Base-by-base conservation (phyloP, 35 echinoderm and acorn worm genomes). In the Patiria miniata region DNA sequence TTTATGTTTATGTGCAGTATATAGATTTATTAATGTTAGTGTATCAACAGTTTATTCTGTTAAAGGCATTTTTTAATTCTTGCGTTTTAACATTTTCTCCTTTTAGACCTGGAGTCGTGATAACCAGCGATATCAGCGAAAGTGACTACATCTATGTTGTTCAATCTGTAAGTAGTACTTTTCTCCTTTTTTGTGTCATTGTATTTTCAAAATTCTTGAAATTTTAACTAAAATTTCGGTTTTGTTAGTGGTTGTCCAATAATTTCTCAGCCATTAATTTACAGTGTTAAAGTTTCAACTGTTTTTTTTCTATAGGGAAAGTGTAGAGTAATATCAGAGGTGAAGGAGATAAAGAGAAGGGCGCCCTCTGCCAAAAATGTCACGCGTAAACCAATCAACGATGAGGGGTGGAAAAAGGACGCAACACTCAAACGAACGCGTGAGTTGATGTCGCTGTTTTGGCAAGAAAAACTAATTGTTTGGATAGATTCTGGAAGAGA, bases 121-220 rank as follows among this genome's bases (percentile, higher is more conserved):
- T 93, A 60, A 88, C 85, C 4, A 83, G 77, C 30, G 86, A 93
- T 37, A 93, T 93, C 73, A 88, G 81, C 85, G 40, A 77, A 50
- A 93, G 91, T 53, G 91, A 93, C 51, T 93, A 73, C 68, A 87
- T 93, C 37, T 93, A 93, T 61, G 91, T 93, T 21, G 68, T 93
- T 6, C 87, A 93, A 78, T 60, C 79, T 59, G 91, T 93, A 93
- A 93, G 39, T 51, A 39, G 0, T 36, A 23, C 12, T 12, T 36
- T 69, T 17, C 8, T 32, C 5, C 56, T 32, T 22, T 26, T 69
- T 23, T 69, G 28, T 69, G 4, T 47, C 42, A 47, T 12, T 47
- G 12, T 6, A 47, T 47, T 47, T 6, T 6, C 42, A 47, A 47
- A 47, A 47, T 6, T n/a, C n/a, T n/a, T n/a, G 12, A 47, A 47